Evolutionary conservation across 1,140 invertebrate species (phyloP), one percentile per base, ranked within the genome.

Genomic region (Drosophila nikananu): DNA sequence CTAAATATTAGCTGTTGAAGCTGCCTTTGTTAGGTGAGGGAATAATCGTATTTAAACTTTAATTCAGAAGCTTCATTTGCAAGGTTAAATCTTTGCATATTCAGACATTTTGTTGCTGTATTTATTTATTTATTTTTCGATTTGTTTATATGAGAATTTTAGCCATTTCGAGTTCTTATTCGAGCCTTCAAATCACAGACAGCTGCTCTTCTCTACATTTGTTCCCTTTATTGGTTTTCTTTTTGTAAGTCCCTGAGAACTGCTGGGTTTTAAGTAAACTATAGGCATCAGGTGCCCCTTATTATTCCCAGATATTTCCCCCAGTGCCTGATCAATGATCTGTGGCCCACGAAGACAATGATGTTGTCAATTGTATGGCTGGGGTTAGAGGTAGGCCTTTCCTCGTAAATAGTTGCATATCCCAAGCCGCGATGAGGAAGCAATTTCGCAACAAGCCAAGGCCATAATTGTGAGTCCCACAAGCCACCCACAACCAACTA

Each of bases 401-500:
- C 48, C 39, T 42, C 23, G 42, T 23, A 15, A 32, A 67, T 35
- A 39, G 6, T 39, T 42, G 19, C 39, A 46, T 60, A 3, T 3
- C 35, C 35, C 66, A 30, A 42, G 10, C n/a, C 21, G 44, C 71
- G 15, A 74, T 74, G 71, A 74, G 71, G 71, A 74, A 74, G 71
- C 68, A 41, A 73, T 74, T 74, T 60, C 23, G 44, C 65, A 48
- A 19, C 51, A 12, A 49, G 51, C 39, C 41, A 23, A 44, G 1
- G 21, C 30, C 63, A 46, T 46, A 35, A 58, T 10, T 65, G 65
- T 68, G n/a, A 39, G 60, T 66, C 32, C 65, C 65, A 67, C 65
- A 7, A 55, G 61, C 41, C 64, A 61, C 59, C 57, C 63, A 65
- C 54, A n/a, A 5, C 6, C 21, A 23, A 6, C 41, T 19, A 23